phyloP scores from a whole-genome alignment of 2,888 invertebrate species.

The Notocelia uddmanniana region DNA sequence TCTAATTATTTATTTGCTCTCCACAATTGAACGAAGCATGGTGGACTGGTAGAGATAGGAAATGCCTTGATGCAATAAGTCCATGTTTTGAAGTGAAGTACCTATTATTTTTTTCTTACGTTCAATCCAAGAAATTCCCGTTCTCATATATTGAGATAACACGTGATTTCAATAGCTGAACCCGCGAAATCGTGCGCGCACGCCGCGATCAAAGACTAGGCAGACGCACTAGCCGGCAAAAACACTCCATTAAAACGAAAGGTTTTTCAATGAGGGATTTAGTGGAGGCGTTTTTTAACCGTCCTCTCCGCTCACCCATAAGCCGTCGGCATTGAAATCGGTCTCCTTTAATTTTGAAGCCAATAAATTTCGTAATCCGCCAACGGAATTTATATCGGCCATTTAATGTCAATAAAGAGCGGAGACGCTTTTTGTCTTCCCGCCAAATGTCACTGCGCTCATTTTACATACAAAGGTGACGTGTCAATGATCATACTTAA shows the following conservation, averaged over 20 bases:
- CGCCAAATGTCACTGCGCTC: slow-evolving; percentile 67
- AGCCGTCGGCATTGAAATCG: slow-evolving; percentile 81
- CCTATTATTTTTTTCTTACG: background rate
- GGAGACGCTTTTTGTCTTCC: slow-evolving; percentile 68
- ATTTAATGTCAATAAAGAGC: slow-evolving; percentile 81
- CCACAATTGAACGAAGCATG: too few relatives aligned
- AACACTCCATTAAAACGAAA: slow-evolving; percentile 66
- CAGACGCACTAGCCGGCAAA: slow-evolving; percentile 57
- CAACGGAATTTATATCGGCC: slow-evolving; percentile 83
- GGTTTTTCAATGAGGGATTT: slow-evolving; percentile 69
- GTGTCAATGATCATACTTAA: slow-evolving; percentile 68
- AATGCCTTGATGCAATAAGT: background rate
- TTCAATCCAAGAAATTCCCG: background rate
- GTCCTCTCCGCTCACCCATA: slow-evolving; percentile 69
- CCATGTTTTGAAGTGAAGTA: too few relatives aligned
- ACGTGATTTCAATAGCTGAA: background rate
- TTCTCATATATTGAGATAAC: background rate
- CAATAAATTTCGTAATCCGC: slow-evolving; percentile 85
- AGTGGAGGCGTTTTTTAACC: slow-evolving; percentile 63
- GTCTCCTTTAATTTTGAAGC: slow-evolving; percentile 84
- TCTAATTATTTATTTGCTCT: too few relatives aligned
- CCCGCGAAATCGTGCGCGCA: slow-evolving; percentile 26
- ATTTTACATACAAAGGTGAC: slow-evolving; percentile 81
- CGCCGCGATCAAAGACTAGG: slow-evolving; percentile 47
- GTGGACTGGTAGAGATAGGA: too few relatives aligned